Conservation (phyloP, 2,888 invertebrate genomes). For the Calameuta idolon region DNA sequence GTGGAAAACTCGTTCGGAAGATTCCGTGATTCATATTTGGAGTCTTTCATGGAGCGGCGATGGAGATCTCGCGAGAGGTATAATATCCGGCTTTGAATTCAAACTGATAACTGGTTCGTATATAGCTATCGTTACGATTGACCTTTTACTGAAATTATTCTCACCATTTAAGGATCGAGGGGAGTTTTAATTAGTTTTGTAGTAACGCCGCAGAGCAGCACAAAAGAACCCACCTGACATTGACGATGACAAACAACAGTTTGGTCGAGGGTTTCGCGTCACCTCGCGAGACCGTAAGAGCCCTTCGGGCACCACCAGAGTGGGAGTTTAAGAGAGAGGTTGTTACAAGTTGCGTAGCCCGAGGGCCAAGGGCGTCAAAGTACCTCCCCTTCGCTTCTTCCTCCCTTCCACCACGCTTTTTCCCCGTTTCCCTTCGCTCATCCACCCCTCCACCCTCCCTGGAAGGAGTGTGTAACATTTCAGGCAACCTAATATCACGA, state of each 20-base stretch:
- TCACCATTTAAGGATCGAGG: not conserved
- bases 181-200: constrained; percentile 26
- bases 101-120: not conserved
- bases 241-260: constrained; percentile 37
- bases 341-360: constrained; percentile 24
- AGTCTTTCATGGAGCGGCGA: not conserved
- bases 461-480: not conserved
- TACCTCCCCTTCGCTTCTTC: not conserved
- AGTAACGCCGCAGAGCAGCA: constrained; percentile 22
- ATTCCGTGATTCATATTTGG: not conserved
- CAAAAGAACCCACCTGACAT: constrained; percentile 32
- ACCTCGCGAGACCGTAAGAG: constrained; percentile 28
- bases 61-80: not conserved
- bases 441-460: not conserved
- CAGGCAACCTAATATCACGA: not conserved
- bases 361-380: constrained; percentile 22
- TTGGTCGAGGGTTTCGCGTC: constrained; percentile 33
- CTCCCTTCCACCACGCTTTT: not conserved
- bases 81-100: not conserved
- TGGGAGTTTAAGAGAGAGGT: constrained; percentile 26
- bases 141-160: constrained; percentile 13
- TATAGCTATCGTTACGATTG: not conserved
- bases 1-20: not conserved
- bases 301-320: constrained; percentile 28
- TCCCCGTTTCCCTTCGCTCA: not conserved